Conservation (phyloP, 2,888 invertebrate species). For the Ptilodon capucinus region DNA sequence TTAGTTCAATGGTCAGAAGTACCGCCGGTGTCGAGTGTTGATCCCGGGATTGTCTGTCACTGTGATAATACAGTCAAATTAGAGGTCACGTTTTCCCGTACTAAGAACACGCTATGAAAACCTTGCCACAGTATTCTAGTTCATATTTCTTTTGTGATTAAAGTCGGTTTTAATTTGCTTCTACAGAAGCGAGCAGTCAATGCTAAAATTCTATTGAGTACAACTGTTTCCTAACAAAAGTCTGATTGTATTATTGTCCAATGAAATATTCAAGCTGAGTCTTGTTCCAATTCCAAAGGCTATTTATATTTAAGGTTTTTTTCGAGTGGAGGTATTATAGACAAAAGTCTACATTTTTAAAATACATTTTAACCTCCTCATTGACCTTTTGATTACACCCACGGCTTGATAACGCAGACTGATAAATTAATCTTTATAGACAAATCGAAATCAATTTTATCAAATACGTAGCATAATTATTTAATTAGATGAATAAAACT, state of each 20-base stretch:
- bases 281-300: not conserved
- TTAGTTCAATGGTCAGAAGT: no score
- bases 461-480: conserved; percentile 31
- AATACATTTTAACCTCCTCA: not conserved
- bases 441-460: conserved; percentile 2
- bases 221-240: not conserved
- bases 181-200: not conserved
- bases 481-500: conserved; percentile 24
- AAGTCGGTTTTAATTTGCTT: not conserved
- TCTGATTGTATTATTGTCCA: not conserved
- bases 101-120: conserved; percentile 31
- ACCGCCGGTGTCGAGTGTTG: no score
- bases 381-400: not conserved
- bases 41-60: conserved; percentile 19
- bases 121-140: conserved; percentile 46
- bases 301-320: no score
- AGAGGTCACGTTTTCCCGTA: conserved; percentile 15
- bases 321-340: no score
- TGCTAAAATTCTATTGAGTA: not conserved
- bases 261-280: not conserved
- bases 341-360: not conserved
- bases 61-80: conserved; percentile 32
- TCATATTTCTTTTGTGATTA: conserved; percentile 18
- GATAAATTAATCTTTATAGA: not conserved
- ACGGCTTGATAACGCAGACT: not conserved